Conservation (phyloP, 2,797 vertebrate species). For the Phalanger gymnotis region DNA sequence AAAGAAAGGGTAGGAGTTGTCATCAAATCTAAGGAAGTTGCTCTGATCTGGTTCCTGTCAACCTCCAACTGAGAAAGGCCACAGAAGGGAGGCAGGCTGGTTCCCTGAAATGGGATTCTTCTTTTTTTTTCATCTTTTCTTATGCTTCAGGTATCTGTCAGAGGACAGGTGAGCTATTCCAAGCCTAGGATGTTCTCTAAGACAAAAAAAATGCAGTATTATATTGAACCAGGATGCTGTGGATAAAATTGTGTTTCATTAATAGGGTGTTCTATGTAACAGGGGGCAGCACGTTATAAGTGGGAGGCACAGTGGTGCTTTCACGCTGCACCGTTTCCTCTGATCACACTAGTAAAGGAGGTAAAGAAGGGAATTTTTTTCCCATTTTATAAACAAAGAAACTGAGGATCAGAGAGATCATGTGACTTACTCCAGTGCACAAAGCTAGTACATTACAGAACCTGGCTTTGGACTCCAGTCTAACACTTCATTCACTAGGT, state of each 20-base stretch:
- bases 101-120: not conserved
- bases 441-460: not conserved
- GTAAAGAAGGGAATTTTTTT: not conserved
- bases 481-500: not conserved
- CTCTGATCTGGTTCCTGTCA: not conserved
- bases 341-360: not conserved
- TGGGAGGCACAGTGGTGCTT: not conserved
- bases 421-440: not conserved
- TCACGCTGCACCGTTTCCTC: not conserved
- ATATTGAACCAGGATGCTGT: not conserved
- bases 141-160: not conserved
- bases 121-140: not conserved
- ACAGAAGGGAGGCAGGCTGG: not conserved
- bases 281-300: not conserved
- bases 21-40: not conserved
- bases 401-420: not conserved
- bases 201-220: not conserved
- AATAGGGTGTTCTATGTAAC: not conserved
- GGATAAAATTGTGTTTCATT: not conserved
- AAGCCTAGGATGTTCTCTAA: not conserved
- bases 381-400: not conserved
- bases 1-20: not conserved
- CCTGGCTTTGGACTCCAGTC: not conserved
- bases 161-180: not conserved
- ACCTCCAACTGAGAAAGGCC: not conserved